These are phyloP conservation scores for Euschistus heros DNA, from an alignment of 1,140 invertebrate species.

Conservation along the genomic window DNA sequence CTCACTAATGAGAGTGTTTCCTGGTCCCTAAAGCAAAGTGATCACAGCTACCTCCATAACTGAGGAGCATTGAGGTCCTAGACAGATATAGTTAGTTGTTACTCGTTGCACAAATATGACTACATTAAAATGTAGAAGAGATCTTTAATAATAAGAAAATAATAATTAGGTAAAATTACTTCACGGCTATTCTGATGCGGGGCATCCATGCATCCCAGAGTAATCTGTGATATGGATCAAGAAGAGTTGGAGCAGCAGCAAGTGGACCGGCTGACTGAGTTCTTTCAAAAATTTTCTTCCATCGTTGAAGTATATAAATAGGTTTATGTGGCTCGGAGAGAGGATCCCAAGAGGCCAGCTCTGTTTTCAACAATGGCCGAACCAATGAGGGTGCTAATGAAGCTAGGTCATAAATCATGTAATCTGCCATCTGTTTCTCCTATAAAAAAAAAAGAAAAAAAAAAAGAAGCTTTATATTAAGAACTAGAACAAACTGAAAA, in stretches of 20 bases:
- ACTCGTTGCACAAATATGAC: too few species aligned
- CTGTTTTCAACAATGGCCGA: constrained; percentile 52
- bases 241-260: constrained; percentile 39
- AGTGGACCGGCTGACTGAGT: constrained; percentile 31
- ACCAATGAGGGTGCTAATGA: constrained; percentile 54
- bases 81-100: too few species aligned
- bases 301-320: constrained; percentile 55
- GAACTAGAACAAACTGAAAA: too few species aligned
- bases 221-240: constrained; percentile 67
- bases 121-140: too few species aligned
- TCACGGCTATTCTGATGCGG: constrained; percentile 53
- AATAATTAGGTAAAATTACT: constrained; percentile 38
- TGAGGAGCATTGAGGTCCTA: too few species aligned
- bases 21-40: too few species aligned
- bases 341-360: constrained; percentile 62
- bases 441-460: constrained; percentile 27
- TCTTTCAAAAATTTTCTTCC: constrained; percentile 52
- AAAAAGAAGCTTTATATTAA: too few species aligned
- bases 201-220: constrained; percentile 89
- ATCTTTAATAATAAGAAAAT: too few species aligned
- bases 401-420: constrained; percentile 50
- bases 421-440: constrained; percentile 48
- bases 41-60: too few species aligned
- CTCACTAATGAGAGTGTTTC: too few species aligned
- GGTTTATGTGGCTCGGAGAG: constrained; percentile 50